Conservation (phyloP, 2,113 vertebrate species). For the Bujurquina vittata region DNA sequence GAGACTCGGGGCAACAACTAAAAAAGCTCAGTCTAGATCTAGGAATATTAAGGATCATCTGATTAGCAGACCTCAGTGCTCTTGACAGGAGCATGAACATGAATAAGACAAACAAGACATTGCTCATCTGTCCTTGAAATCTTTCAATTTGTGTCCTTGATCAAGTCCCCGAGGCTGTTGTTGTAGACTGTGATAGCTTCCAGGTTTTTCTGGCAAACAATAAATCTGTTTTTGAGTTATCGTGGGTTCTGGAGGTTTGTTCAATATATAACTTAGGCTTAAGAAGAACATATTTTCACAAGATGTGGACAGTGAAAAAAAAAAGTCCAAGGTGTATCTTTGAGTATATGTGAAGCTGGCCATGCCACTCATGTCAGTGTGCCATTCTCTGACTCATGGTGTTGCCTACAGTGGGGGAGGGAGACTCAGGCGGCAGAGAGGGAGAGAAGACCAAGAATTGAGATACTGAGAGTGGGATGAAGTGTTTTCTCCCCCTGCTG, state of each 20-base stretch:
- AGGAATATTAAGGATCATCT: too few species aligned
- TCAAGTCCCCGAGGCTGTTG: neutral
- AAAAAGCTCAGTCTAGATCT: too few species aligned
- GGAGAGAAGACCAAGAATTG: constrained; percentile 27
- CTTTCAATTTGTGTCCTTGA: constrained; percentile 24
- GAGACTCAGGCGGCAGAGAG: constrained; percentile 47
- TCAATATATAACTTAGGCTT: constrained; percentile 15
- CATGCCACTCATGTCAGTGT: constrained; percentile 41
- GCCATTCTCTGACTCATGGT: constrained; percentile 71
- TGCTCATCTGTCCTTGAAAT: constrained; percentile 20
- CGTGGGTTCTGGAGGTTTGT: constrained; percentile 26
- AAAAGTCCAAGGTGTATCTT: constrained; percentile 37
- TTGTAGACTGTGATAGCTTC: neutral
- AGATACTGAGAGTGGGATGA: constrained; percentile 56
- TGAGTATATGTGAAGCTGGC: constrained; percentile 46
- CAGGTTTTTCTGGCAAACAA: neutral
- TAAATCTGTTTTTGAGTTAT: constrained; percentile 1
- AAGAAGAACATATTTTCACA: constrained; percentile 15
- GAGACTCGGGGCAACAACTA: too few species aligned
- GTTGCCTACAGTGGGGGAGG: constrained; percentile 67
- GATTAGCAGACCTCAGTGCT: too few species aligned
- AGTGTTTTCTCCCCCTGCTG: constrained; percentile 74
- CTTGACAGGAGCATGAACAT: too few species aligned
- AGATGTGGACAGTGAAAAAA: constrained; percentile 20
- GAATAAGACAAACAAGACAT: neutral